These are phyloP conservation scores for Scylla paramamosain DNA, from an alignment of 1,140 invertebrate species.

Conservation along the genomic window DNA sequence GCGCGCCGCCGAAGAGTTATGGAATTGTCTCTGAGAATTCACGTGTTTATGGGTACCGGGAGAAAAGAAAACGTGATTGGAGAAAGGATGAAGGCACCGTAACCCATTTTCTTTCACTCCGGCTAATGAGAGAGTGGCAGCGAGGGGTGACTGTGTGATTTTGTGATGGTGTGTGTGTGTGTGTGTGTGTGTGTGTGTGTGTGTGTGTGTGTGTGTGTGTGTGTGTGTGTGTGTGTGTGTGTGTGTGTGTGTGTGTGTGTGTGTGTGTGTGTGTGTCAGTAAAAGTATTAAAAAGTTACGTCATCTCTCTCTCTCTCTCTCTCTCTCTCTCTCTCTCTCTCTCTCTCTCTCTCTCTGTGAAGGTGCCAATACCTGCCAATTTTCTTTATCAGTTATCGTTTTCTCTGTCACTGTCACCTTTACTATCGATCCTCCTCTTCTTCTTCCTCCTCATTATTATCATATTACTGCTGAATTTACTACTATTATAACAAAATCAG, in stretches of 20 bases:
- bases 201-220: conserved; percentile 19
- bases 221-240: conserved; percentile 20
- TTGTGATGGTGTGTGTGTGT: background rate
- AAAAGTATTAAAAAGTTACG: no score
- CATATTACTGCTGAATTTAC: background rate
- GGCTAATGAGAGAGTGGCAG: background rate
- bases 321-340: conserved; percentile 20
- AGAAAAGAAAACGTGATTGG: background rate
- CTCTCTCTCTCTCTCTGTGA: background rate
- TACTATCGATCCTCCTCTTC: no score
- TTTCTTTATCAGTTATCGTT: no score
- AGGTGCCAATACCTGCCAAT: no score
- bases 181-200: conserved; percentile 10
- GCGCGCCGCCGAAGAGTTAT: background rate
- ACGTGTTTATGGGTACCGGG: background rate
- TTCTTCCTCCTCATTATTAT: no score
- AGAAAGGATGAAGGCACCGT: background rate
- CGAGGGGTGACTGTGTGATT: background rate
- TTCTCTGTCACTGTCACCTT: no score
- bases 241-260: conserved; percentile 1
- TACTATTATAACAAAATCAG: background rate
- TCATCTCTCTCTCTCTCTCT: background rate
- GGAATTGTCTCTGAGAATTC: background rate
- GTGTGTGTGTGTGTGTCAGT: background rate
- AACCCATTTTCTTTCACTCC: background rate